Percentiles rank a stretch among this genome's conserved stretches.
phyloP scores from a whole-genome alignment of 2,113 vertebrate species.

The Thymallus thymallus region DNA sequence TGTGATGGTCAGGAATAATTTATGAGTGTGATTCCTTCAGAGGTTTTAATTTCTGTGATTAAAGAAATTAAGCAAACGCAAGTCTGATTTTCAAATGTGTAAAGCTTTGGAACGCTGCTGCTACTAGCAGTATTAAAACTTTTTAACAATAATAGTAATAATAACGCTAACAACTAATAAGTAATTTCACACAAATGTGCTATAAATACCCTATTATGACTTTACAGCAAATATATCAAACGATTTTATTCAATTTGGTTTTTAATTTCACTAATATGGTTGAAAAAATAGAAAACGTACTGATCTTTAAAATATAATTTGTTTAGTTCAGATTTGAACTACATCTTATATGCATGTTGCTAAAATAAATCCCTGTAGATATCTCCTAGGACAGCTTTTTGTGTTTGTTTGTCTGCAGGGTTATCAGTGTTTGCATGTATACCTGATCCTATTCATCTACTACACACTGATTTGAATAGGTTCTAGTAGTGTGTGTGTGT shows the following conservation, averaged over 20 bases:
- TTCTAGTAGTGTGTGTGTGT: slow-evolving; percentile 22
- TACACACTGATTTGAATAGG: slow-evolving; percentile 41
- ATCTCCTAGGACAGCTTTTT: slow-evolving; percentile 4
- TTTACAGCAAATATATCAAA: too few relatives aligned
- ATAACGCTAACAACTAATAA: too few relatives aligned
- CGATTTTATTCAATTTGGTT: too few relatives aligned
- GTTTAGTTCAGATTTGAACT: neutral
- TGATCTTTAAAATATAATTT: neutral
- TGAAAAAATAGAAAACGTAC: neutral
- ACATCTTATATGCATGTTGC: neutral
- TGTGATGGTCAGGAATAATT: neutral
- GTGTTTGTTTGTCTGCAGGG: slow-evolving; percentile 21
- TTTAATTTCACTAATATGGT: too few relatives aligned
- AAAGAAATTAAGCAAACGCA: neutral
- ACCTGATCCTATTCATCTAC: slow-evolving; percentile 25
- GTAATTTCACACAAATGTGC: too few relatives aligned
- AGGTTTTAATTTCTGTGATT: slow-evolving; percentile 5
- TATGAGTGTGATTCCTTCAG: neutral
- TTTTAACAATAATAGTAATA: too few relatives aligned
- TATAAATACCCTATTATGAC: too few relatives aligned
- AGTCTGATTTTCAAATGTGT: slow-evolving; percentile 2
- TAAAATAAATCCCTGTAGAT: neutral
- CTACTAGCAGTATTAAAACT: too few relatives aligned
- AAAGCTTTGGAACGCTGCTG: too few relatives aligned
- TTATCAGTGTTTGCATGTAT: slow-evolving; percentile 36